A percentile compares a stretch with the other conserved stretches of the same genome.
Evolutionary conservation across 2,797 vertebrate genomes (phyloP).

Genomic region (Coregonus sp.): DNA sequence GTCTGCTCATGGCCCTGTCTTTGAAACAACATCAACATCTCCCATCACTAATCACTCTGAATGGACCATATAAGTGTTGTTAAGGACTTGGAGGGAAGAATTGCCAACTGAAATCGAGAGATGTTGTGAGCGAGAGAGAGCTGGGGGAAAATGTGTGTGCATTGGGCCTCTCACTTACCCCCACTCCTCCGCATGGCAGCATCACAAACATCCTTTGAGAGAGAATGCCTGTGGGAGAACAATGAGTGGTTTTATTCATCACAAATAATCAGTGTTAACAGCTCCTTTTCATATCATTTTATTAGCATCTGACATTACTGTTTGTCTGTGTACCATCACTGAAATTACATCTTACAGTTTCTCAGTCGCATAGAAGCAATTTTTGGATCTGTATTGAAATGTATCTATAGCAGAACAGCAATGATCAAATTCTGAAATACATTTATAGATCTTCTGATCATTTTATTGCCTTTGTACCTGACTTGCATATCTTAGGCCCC

Average conservation of each 20-base stretch:
- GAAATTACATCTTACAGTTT: not conserved
- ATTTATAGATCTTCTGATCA: too few species aligned
- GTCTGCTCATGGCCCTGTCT: slow-evolving; percentile 33
- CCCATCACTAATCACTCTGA: slow-evolving; percentile 32
- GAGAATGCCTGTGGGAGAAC: slow-evolving; percentile 74
- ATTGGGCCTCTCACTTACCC: slow-evolving; percentile 82
- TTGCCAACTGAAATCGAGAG: too few species aligned
- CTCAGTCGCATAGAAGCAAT: too few species aligned
- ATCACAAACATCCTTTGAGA: slow-evolving; percentile 94
- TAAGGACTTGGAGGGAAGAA: not conserved
- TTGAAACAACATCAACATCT: slow-evolving; percentile 50
- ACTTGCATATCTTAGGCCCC: too few species aligned
- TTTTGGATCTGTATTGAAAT: too few species aligned
- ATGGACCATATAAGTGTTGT: slow-evolving; percentile 6
- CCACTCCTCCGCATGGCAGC: slow-evolving; percentile 94
- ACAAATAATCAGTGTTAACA: not conserved
- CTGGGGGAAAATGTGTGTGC: not conserved
- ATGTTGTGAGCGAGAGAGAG: not conserved
- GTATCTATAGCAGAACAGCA: too few species aligned
- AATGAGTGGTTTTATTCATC: not conserved
- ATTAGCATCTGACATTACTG: not conserved
- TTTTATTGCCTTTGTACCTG: too few species aligned
- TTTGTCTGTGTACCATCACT: not conserved
- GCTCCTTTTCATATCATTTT: not conserved
- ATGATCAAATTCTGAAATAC: too few species aligned